phyloP scores from a whole-genome alignment of 92 coral and sea anemone genomes.

The Epizoanthus scotinus region DNA sequence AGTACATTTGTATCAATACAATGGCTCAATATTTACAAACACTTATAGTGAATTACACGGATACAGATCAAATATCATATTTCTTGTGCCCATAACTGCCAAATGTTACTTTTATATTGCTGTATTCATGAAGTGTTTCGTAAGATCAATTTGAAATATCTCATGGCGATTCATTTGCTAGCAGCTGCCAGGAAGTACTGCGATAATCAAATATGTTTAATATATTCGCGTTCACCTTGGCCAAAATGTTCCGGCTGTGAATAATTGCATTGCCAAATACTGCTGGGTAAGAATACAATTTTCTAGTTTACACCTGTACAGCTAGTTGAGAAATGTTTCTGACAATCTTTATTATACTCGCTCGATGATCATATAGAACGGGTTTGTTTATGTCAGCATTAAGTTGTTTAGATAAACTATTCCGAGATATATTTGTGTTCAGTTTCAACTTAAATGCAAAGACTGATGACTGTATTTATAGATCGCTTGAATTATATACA shows the following conservation, averaged over 20 bases:
- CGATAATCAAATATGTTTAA: background rate
- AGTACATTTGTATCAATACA: background rate
- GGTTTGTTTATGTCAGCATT: too few relatives aligned
- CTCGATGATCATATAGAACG: too few relatives aligned
- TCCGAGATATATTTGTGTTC: too few relatives aligned
- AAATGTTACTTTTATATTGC: background rate
- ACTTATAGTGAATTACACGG: background rate
- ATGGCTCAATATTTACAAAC: background rate
- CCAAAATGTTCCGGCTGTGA: background rate
- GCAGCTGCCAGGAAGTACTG: slow-evolving; percentile 6
- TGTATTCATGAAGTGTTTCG: background rate
- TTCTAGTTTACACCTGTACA: too few relatives aligned
- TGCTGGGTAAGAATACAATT: too few relatives aligned
- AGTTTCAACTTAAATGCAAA: too few relatives aligned
- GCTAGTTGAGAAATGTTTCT: too few relatives aligned
- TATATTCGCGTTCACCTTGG: background rate
- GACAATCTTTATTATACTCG: too few relatives aligned
- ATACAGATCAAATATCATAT: background rate
- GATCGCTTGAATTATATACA: too few relatives aligned
- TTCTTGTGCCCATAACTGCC: background rate
- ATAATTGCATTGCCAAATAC: too few relatives aligned
- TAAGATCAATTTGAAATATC: background rate
- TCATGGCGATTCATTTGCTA: slow-evolving; percentile 1
- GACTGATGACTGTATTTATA: too few relatives aligned
- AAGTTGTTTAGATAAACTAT: too few relatives aligned